phyloP scores from a whole-genome alignment of 2,113 vertebrate genomes.

The Dolichotis patagonum region DNA sequence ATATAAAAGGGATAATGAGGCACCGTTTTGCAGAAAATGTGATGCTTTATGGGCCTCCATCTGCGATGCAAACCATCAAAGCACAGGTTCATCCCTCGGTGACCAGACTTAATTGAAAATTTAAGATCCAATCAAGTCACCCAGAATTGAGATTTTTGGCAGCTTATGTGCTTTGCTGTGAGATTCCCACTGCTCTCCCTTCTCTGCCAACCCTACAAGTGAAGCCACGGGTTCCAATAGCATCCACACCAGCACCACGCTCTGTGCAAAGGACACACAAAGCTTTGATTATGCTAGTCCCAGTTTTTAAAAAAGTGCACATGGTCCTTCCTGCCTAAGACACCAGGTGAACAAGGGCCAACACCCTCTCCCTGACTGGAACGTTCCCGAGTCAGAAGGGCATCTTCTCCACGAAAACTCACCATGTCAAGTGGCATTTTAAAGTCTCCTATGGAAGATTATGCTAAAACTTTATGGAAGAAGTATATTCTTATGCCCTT shows the following conservation, averaged over 20 bases:
- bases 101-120: slow-evolving; percentile 69
- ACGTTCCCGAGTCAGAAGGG: neutral
- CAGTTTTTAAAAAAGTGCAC: neutral
- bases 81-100: slow-evolving; percentile 29
- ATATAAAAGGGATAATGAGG: neutral
- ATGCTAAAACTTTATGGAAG: neutral
- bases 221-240: neutral
- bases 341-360: neutral
- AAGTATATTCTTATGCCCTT: neutral
- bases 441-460: neutral
- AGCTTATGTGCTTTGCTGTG: neutral
- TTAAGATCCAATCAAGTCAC: slow-evolving; percentile 45
- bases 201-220: neutral
- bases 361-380: neutral
- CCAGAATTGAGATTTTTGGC: slow-evolving; percentile 33
- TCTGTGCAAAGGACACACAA: neutral
- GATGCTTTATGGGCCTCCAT: slow-evolving; percentile 11
- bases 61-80: neutral
- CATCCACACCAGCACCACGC: neutral
- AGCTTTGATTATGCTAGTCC: neutral
- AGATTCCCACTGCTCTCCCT: neutral
- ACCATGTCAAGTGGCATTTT: neutral
- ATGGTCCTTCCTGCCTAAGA: neutral
- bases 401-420: neutral
- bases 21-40: neutral